phyloP scores from a whole-genome alignment of 2,797 vertebrate species.

The Rhinogobio ventralis region DNA sequence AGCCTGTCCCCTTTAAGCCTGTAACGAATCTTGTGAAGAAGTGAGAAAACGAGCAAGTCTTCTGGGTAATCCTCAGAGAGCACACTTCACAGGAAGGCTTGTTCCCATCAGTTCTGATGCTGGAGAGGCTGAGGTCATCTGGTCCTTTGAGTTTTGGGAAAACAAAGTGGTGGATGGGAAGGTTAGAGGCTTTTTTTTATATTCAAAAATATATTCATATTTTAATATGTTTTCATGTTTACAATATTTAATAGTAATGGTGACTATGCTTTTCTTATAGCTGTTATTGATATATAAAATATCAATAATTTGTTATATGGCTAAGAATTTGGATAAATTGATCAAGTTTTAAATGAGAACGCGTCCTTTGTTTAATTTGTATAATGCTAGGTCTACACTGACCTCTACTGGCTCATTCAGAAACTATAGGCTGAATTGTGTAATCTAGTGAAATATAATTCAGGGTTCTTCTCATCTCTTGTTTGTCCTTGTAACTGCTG shows the following conservation, averaged over 20 bases:
- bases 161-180: background rate
- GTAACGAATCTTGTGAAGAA: slow-evolving; percentile 1
- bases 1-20: slow-evolving; percentile 48
- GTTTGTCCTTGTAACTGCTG: background rate
- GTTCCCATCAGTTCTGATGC: slow-evolving; percentile 74
- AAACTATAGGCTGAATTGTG: background rate
- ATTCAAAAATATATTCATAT: background rate
- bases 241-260: background rate
- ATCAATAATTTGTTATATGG: background rate
- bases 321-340: background rate
- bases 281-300: background rate
- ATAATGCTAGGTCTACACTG: slow-evolving; percentile 36
- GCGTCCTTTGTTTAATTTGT: background rate
- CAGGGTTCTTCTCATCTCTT: background rate
- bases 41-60: slow-evolving; percentile 63
- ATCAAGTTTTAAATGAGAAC: background rate
- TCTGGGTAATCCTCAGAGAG: slow-evolving; percentile 68
- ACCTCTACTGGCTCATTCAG: slow-evolving; percentile 27
- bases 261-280: background rate
- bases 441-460: background rate
- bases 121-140: slow-evolving; percentile 68
- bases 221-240: no score
- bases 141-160: slow-evolving; percentile 13
- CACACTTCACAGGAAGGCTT: slow-evolving; percentile 69
- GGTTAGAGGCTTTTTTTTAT: background rate